Conservation (phyloP, 2,888 invertebrate species). For the Campoletis raptor region DNA sequence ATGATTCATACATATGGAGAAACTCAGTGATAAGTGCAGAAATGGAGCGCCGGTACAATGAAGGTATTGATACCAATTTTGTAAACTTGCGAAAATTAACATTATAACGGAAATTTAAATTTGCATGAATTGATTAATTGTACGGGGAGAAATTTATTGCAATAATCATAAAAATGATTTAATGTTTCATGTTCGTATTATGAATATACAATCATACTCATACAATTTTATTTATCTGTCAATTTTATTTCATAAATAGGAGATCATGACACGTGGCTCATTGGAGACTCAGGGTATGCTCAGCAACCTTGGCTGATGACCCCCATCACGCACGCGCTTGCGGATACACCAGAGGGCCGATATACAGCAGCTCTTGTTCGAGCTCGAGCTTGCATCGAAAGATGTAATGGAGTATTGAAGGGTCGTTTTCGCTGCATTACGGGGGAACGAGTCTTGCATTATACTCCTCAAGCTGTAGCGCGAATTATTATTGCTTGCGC, state of each 20-base stretch:
- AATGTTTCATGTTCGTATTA: not conserved
- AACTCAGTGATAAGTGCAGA: slow-evolving; percentile 22
- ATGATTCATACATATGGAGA: slow-evolving; percentile 34
- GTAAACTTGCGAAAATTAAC: slow-evolving; percentile 5
- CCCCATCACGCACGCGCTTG: slow-evolving; percentile 16
- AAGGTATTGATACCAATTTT: slow-evolving; percentile 6
- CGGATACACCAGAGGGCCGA: slow-evolving; percentile 28
- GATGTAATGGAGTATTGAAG: slow-evolving; percentile 27
- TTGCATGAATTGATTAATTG: not conserved
- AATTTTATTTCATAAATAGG: slow-evolving; percentile 22
- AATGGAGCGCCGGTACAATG: slow-evolving; percentile 24
- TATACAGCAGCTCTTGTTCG: slow-evolving; percentile 26
- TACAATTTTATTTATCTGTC: slow-evolving; percentile 8
- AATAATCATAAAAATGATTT: slow-evolving; percentile 4
- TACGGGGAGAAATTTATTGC: not conserved
- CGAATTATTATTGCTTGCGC: slow-evolving; percentile 67
- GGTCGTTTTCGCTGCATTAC: slow-evolving; percentile 28
- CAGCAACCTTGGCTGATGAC: slow-evolving; percentile 45
- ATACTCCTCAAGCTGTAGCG: slow-evolving; percentile 18
- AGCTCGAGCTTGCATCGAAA: slow-evolving; percentile 33
- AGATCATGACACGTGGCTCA: slow-evolving; percentile 31
- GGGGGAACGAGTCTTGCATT: slow-evolving; percentile 4
- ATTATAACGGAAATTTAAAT: not conserved
- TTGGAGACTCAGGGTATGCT: slow-evolving; percentile 40
- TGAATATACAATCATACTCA: not conserved